These are phyloP conservation scores for Clarias gariepinus DNA, from an alignment of 2,113 vertebrate species.

Conservation along the genomic window DNA sequence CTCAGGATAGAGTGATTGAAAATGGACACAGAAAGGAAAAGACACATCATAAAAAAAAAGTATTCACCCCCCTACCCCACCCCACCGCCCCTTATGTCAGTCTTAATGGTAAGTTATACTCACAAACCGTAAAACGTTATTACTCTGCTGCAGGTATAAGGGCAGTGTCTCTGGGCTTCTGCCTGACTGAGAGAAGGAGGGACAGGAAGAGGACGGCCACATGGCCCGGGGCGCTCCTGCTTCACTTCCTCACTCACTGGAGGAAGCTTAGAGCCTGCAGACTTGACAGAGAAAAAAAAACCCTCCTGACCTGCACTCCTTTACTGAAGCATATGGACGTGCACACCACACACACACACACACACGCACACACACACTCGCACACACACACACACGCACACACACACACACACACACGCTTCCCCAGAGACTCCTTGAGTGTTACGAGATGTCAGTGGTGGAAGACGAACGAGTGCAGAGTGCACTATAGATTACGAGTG, in stretches of 20 bases:
- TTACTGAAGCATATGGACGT: slow-evolving; percentile 46
- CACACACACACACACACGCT: slow-evolving; percentile 35
- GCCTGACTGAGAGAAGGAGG: background rate
- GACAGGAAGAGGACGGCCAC: slow-evolving; percentile 61
- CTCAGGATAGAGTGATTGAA: background rate
- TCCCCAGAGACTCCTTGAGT: slow-evolving; percentile 45
- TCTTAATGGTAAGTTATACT: background rate
- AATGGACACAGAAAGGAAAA: background rate
- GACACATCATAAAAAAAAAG: background rate
- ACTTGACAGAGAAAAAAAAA: slow-evolving; percentile 43
- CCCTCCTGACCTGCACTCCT: slow-evolving; percentile 46
- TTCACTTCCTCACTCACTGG: slow-evolving; percentile 32
- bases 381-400: slow-evolving; percentile 25
- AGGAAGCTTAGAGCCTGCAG: slow-evolving; percentile 34
- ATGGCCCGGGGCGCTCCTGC: slow-evolving; percentile 49
- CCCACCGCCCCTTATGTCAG: background rate
- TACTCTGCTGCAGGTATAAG: slow-evolving; percentile 36
- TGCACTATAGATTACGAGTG: slow-evolving; percentile 67
- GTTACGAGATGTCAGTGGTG: slow-evolving; percentile 69
- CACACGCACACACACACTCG: slow-evolving; percentile 32
- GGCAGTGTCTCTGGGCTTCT: no score
- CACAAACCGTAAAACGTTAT: background rate
- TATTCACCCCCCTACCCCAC: background rate
- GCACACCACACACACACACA: slow-evolving; percentile 10
- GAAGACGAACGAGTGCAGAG: slow-evolving; percentile 66